These are phyloP conservation scores for Drosophila sucinea DNA, from an alignment of 1,140 invertebrate genomes.

Conservation along the genomic window DNA sequence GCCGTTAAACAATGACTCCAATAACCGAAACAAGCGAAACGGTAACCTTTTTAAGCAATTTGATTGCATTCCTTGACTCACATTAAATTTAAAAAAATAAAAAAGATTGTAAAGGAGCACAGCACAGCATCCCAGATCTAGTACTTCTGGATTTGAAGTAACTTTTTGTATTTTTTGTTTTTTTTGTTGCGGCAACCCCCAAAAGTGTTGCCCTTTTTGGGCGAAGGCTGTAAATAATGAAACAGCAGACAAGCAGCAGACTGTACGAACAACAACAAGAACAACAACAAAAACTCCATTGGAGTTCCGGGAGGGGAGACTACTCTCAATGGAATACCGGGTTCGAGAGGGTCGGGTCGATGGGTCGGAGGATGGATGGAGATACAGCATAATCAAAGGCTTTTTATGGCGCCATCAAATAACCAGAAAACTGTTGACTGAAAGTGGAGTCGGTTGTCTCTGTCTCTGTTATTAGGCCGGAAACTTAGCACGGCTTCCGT, in stretches of 20 bases:
- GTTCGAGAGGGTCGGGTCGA: no score
- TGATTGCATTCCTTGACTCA: background rate
- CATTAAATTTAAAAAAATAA: background rate
- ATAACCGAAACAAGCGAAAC: background rate
- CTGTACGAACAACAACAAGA: constrained; percentile 44
- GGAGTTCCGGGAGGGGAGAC: background rate
- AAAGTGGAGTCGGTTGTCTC: constrained; percentile 31
- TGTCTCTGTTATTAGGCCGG: constrained; percentile 52
- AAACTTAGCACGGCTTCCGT: constrained; percentile 57
- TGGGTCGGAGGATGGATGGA: background rate
- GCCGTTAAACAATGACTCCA: background rate
- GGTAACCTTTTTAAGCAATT: background rate
- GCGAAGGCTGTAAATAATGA: constrained; percentile 72
- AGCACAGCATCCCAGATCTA: background rate
- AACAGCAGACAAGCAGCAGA: constrained; percentile 72
- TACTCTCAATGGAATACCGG: constrained; percentile 56
- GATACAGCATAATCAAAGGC: constrained; percentile 67
- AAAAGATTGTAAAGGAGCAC: background rate
- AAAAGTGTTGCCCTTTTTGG: constrained; percentile 23
- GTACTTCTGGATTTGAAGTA: background rate
- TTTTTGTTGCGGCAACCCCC: constrained; percentile 15
- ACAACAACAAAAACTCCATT: constrained; percentile 21
- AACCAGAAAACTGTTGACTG: constrained; percentile 65
- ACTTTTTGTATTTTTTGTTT: background rate
- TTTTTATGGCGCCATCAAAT: constrained; percentile 65